These are phyloP conservation scores for Synanthedon myopaeformis DNA, from an alignment of 2,888 invertebrate species.

Conservation along the genomic window DNA sequence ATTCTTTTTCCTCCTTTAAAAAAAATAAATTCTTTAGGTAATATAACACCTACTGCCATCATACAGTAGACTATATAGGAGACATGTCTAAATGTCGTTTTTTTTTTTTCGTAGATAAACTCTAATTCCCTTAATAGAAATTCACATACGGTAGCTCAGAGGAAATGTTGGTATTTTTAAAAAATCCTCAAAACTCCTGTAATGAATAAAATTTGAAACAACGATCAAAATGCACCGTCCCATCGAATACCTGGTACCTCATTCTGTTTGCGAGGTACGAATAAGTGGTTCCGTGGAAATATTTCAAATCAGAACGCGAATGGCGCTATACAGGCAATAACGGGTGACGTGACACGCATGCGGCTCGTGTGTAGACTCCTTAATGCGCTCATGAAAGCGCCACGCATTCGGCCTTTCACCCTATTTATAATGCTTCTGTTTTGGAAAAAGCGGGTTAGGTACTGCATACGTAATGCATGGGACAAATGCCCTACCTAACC, in stretches of 20 bases:
- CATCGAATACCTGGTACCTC: slow-evolving; percentile 12
- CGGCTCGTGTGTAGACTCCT: slow-evolving; percentile 49
- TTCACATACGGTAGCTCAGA: too few species aligned
- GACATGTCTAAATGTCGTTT: too few species aligned
- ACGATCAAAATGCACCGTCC: slow-evolving; percentile 32
- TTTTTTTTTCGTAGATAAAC: too few species aligned
- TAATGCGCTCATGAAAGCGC: slow-evolving; percentile 52
- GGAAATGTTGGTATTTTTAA: neutral
- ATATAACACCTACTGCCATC: too few species aligned
- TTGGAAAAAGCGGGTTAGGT: slow-evolving; percentile 21
- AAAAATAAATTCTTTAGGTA: too few species aligned
- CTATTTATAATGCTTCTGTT: slow-evolving; percentile 45
- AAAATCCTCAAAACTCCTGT: neutral
- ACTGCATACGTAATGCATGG: slow-evolving; percentile 1
- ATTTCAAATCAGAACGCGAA: slow-evolving; percentile 64
- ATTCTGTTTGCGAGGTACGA: slow-evolving; percentile 48
- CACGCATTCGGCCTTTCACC: slow-evolving; percentile 38
- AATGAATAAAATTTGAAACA: slow-evolving; percentile 5
- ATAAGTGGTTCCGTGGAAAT: slow-evolving; percentile 69
- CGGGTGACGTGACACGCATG: slow-evolving; percentile 61
- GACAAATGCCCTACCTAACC: too few species aligned
- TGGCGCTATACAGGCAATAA: slow-evolving; percentile 56
- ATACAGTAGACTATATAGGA: too few species aligned
- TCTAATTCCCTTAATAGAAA: too few species aligned
- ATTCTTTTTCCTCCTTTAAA: too few species aligned